Evolutionary conservation across 2,797 vertebrate genomes (phyloP).

Genomic region (Catamblyrhynchus diadema): DNA sequence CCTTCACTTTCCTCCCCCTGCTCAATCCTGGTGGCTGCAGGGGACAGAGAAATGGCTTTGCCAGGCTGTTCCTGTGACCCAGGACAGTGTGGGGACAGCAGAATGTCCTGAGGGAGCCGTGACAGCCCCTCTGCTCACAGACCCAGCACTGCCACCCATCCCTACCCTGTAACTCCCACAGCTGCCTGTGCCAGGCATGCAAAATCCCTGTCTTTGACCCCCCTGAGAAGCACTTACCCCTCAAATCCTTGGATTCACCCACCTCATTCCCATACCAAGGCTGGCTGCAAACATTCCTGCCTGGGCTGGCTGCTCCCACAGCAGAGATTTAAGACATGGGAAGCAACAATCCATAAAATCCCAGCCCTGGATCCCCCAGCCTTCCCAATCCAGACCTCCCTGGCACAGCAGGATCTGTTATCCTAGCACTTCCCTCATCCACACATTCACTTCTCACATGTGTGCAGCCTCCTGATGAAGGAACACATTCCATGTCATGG

Average conservation of each 20-base stretch:
- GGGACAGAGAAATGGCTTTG: not conserved
- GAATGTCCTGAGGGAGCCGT: not conserved
- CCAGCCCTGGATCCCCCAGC: not conserved
- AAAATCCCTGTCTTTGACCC: not conserved
- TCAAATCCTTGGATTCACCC: not conserved
- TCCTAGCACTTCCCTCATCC: not conserved
- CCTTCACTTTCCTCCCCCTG: accelerated
- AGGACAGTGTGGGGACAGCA: accelerated
- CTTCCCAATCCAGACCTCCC: not conserved
- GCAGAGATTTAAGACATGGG: not conserved
- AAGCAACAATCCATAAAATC: constrained; percentile 12
- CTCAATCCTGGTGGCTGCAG: accelerated
- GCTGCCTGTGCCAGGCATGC: not conserved
- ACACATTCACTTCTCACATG: not conserved
- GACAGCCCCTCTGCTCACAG: not conserved
- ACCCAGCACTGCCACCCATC: not conserved
- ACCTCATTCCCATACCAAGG: not conserved
- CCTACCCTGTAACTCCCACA: accelerated
- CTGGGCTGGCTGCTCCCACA: not conserved
- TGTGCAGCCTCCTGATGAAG: not conserved
- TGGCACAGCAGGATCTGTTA: not conserved
- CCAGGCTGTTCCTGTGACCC: not conserved
- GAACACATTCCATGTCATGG: not conserved
- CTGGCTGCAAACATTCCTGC: not conserved
- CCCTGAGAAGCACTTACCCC: not conserved